A percentile compares a stretch with the other conserved stretches of the same genome.
Conservation (phyloP, 2,888 invertebrate species). For the Chydorus sphaericus region DNA sequence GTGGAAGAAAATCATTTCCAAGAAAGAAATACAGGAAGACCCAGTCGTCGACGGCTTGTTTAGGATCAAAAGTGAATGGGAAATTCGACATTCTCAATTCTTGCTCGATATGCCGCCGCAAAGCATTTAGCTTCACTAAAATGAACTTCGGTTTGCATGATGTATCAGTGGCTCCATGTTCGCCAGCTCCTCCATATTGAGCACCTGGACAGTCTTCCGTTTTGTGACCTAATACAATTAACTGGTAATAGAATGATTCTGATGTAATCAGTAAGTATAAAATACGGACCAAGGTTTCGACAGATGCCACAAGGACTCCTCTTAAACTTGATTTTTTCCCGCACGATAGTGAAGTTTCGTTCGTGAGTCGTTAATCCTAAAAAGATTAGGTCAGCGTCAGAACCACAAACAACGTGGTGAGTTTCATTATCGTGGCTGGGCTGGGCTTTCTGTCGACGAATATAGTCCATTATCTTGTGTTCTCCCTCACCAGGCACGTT, state of each 20-base stretch:
- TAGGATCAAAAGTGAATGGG: conserved; percentile 87
- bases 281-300: too few relatives aligned
- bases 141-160: conserved; percentile 66
- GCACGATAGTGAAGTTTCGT: conserved; percentile 94
- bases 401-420: conserved; percentile 92
- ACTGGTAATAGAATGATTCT: too few relatives aligned
- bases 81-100: conserved; percentile 82
- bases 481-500: conserved; percentile 97
- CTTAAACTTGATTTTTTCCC: conserved; percentile 97
- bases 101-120: conserved; percentile 81
- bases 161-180: conserved; percentile 31
- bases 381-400: conserved; percentile 97
- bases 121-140: conserved; percentile 79
- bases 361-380: conserved; percentile 96
- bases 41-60: conserved; percentile 94
- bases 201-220: conserved; percentile 81
- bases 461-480: conserved; percentile 99
- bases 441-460: conserved; percentile 86
- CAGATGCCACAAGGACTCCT: conserved; percentile 92
- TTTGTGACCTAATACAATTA: conserved; percentile 89
- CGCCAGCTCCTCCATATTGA: conserved; percentile 40
- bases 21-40: conserved; percentile 97
- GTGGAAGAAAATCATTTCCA: conserved; percentile 96
- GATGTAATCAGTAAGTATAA: too few relatives aligned
- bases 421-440: conserved; percentile 96